Evolutionary conservation across 2,797 vertebrate species (phyloP).

Genomic region (Miichthys miiuy): DNA sequence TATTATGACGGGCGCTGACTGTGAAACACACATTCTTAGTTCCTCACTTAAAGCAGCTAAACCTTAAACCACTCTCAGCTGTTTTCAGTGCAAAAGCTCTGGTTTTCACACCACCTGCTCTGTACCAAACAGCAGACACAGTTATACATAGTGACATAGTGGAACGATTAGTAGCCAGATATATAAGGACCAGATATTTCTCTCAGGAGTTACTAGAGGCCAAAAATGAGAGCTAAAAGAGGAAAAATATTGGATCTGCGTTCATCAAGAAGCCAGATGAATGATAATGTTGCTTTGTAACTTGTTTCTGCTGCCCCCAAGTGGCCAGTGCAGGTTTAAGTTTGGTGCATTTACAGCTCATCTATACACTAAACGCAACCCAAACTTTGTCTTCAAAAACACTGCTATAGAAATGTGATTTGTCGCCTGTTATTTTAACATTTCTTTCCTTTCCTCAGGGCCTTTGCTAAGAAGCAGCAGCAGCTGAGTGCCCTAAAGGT

Average conservation of each 20-base stretch:
- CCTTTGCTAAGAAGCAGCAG: constrained; percentile 97
- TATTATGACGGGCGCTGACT: not conserved
- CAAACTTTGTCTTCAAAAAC: not conserved
- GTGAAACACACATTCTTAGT: not conserved
- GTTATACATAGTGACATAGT: too few relatives aligned
- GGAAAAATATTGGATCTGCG: not conserved
- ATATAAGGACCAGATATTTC: not conserved
- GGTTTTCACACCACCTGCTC: too few relatives aligned
- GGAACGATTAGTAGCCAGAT: not conserved
- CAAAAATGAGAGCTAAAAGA: not conserved
- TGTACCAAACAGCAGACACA: too few relatives aligned
- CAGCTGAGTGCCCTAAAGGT: constrained; percentile 97
- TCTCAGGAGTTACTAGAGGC: too few relatives aligned
- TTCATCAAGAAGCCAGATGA: not conserved
- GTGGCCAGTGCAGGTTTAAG: not conserved
- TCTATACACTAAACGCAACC: not conserved
- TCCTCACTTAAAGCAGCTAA: not conserved
- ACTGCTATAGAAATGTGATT: not conserved
- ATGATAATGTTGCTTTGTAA: too few relatives aligned
- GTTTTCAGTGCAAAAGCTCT: too few relatives aligned
- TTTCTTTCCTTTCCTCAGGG: constrained; percentile 79
- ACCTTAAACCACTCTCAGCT: too few relatives aligned
- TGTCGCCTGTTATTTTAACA: not conserved
- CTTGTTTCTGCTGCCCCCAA: not conserved
- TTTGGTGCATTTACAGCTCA: not conserved